These are phyloP conservation scores for Schizaphis graminum DNA, from an alignment of 2,888 invertebrate species.

Conservation along the genomic window DNA sequence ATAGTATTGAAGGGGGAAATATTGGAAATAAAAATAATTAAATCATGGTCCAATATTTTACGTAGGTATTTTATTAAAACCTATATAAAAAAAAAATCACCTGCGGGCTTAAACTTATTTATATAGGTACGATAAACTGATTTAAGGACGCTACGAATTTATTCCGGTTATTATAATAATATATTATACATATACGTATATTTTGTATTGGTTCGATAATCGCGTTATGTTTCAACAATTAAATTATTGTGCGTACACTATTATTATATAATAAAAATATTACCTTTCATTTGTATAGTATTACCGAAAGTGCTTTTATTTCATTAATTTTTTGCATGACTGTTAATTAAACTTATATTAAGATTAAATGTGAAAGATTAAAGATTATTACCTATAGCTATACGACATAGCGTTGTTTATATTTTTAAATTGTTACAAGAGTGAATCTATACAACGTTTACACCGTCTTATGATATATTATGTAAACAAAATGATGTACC, in stretches of 20 bases:
- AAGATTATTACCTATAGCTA: not conserved
- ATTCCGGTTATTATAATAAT: not conserved
- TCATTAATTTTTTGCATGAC: not conserved
- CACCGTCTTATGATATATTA: not conserved
- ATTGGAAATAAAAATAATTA: not conserved
- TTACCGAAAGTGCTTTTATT: conserved; percentile 4
- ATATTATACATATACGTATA: not conserved
- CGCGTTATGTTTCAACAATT: conserved; percentile 1
- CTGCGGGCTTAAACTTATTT: not conserved
- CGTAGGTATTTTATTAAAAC: not conserved
- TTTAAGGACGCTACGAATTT: not conserved
- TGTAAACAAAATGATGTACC: not conserved
- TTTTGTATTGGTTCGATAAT: not conserved
- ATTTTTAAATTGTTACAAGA: not conserved
- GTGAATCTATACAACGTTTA: not conserved
- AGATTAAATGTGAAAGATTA: not conserved
- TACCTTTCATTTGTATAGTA: not conserved
- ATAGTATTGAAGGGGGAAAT: not conserved
- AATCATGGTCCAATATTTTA: not conserved
- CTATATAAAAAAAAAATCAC: not conserved
- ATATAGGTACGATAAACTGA: not conserved
- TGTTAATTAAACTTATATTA: conserved; percentile 7
- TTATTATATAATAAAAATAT: conserved; percentile 3
- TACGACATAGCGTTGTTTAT: not conserved
- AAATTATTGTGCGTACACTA: not conserved